Evolutionary conservation across 2,113 vertebrate species (phyloP).

Genomic region (Microtus montanus): DNA sequence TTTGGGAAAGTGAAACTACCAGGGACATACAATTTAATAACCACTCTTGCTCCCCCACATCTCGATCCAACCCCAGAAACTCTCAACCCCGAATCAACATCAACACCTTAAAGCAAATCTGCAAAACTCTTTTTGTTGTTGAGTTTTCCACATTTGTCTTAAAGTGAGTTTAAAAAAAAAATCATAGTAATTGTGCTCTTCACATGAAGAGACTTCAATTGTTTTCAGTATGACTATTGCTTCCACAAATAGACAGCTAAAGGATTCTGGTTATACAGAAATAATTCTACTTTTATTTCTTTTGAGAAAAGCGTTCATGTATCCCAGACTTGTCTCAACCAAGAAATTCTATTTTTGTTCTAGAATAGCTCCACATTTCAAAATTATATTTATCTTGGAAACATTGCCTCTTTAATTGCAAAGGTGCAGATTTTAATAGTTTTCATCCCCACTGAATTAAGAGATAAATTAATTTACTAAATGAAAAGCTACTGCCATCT

Average conservation of each 20-base stretch:
- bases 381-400: slow-evolving; percentile 55
- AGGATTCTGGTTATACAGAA: background rate
- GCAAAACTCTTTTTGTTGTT: slow-evolving; percentile 32
- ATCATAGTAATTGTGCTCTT: slow-evolving; percentile 11
- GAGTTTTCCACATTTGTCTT: slow-evolving; percentile 9
- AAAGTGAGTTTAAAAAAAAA: slow-evolving; percentile 1
- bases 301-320: background rate
- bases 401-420: background rate
- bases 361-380: slow-evolving; percentile 12
- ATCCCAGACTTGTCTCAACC: background rate
- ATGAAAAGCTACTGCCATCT: slow-evolving; percentile 58
- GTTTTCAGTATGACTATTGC: slow-evolving; percentile 37
- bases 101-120: slow-evolving; percentile 10
- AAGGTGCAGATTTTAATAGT: slow-evolving; percentile 57
- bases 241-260: slow-evolving; percentile 9
- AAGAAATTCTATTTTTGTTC: slow-evolving; percentile 42
- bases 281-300: background rate
- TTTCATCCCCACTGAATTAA: slow-evolving; percentile 54
- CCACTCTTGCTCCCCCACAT: background rate
- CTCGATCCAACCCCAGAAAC: background rate
- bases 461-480: slow-evolving; percentile 64
- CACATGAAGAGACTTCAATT: slow-evolving; percentile 32
- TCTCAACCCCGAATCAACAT: background rate
- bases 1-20: slow-evolving; percentile 68
- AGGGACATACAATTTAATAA: slow-evolving; percentile 75